Conservation (phyloP, 2,888 invertebrate genomes). For the Siphonodentalium dalli region DNA sequence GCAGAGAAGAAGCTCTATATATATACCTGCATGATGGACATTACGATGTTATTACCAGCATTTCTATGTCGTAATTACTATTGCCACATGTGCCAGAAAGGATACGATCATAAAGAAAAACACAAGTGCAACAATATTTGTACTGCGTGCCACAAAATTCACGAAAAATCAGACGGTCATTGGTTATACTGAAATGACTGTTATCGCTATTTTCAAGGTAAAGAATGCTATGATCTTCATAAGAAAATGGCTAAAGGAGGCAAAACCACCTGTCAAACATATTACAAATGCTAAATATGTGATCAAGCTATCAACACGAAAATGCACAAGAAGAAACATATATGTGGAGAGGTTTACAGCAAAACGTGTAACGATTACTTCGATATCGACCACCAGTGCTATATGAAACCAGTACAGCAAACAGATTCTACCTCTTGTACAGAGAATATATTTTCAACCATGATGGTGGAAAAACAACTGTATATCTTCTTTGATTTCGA, state of each 20-base stretch:
- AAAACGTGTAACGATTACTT: slow-evolving; percentile 10
- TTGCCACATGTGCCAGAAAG: slow-evolving; percentile 16
- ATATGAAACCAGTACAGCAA: slow-evolving; percentile 9
- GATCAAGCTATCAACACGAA: slow-evolving; percentile 6
- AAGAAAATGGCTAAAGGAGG: not conserved
- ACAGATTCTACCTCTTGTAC: not conserved
- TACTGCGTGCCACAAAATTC: slow-evolving; percentile 9
- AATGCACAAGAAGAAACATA: not conserved
- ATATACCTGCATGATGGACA: slow-evolving; percentile 14
- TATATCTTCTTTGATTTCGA: no score
- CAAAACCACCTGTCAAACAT: slow-evolving; percentile 7
- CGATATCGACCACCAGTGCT: slow-evolving; percentile 7
- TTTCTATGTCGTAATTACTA: slow-evolving; percentile 18
- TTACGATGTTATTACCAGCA: slow-evolving; percentile 24
- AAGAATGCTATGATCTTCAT: slow-evolving; percentile 15
- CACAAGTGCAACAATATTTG: slow-evolving; percentile 12
- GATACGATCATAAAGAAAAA: slow-evolving; percentile 12
- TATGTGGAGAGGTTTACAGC: slow-evolving; percentile 1
- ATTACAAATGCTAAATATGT: slow-evolving; percentile 13
- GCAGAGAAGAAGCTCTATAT: no score
- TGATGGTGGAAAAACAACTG: no score
- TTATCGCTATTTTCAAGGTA: slow-evolving; percentile 10
- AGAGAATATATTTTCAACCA: not conserved
- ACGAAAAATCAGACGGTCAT: not conserved
- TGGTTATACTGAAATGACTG: slow-evolving; percentile 11